A percentile compares a stretch with the other conserved stretches of the same genome.
These are phyloP conservation scores for Tetranychus piercei DNA, from an alignment of 2,888 invertebrate genomes.

Conservation along the genomic window DNA sequence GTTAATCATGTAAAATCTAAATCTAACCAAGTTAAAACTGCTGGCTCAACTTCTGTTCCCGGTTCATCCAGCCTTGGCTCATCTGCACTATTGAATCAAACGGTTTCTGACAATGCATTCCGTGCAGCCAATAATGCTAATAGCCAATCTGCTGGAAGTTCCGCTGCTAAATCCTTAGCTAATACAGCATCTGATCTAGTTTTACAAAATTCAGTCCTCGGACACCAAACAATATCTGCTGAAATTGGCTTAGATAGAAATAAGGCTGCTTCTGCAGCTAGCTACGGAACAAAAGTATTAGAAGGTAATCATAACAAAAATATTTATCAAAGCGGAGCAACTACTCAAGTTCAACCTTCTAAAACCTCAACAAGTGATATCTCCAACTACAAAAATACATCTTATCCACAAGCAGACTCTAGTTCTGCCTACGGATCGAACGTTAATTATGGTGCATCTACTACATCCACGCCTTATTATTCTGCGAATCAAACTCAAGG, in stretches of 20 bases:
- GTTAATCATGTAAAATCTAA: conserved; percentile 16
- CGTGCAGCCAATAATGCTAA: background rate
- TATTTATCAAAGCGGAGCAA: conserved; percentile 1
- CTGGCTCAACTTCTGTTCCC: background rate
- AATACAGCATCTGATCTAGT: conserved; percentile 12
- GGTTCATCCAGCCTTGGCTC: conserved; percentile 4
- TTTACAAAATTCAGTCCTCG: conserved; percentile 18
- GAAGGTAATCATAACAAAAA: background rate
- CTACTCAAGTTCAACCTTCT: background rate
- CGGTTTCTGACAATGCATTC: conserved; percentile 9
- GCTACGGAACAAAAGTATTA: conserved; percentile 15
- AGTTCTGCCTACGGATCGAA: background rate
- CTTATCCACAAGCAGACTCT: conserved; percentile 6
- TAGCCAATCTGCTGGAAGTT: background rate
- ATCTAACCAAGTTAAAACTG: background rate
- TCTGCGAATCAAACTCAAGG: background rate
- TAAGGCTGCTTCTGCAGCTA: conserved; percentile 6
- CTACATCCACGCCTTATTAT: conserved; percentile 5
- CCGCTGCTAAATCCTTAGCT: background rate
- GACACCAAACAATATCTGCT: conserved; percentile 15
- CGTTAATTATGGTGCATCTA: conserved; percentile 1
- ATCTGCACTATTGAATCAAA: conserved; percentile 4
- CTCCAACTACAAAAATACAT: background rate
- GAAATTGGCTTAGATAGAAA: conserved; percentile 12
- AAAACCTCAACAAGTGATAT: background rate